These are phyloP conservation scores for Luperina testacea DNA, from an alignment of 2,888 invertebrate species.

Conservation along the genomic window DNA sequence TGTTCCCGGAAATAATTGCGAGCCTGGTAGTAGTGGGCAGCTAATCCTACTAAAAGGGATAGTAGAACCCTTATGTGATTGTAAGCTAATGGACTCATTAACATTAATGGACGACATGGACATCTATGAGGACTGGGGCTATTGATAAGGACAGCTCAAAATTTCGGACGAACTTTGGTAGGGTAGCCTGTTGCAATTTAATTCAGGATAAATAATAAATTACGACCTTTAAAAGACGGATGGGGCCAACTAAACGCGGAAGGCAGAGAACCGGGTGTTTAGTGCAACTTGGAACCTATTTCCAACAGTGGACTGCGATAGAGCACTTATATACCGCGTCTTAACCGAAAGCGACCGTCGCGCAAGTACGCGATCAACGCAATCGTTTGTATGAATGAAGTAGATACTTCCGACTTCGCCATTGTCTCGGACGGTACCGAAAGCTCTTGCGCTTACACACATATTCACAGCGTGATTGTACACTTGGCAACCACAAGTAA, in stretches of 20 bases:
- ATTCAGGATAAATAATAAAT: neutral
- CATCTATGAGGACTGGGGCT: neutral
- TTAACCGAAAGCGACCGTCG: neutral
- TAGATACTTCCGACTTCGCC: too few species aligned
- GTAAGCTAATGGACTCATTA: constrained; percentile 40
- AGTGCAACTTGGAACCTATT: neutral
- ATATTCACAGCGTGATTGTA: too few species aligned
- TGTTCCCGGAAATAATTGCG: constrained; percentile 3
- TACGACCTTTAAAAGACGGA: neutral
- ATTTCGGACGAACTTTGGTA: neutral
- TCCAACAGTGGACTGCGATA: neutral
- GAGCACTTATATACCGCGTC: neutral
- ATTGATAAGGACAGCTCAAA: constrained; percentile 5
- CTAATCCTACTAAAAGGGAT: constrained; percentile 32
- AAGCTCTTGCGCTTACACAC: too few species aligned
- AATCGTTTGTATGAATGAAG: too few species aligned
- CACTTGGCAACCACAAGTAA: too few species aligned
- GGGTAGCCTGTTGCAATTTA: neutral
- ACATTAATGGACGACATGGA: constrained; percentile 21
- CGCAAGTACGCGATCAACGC: too few species aligned
- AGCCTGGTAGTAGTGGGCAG: neutral
- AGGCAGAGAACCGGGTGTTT: neutral
- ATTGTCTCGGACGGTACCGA: too few species aligned
- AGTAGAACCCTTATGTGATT: constrained; percentile 34
- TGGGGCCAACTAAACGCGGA: neutral